A percentile compares a stretch with the other conserved stretches of the same genome.
phyloP scores from a whole-genome alignment of 2,888 invertebrate species.

The Hyppa rectilinea region DNA sequence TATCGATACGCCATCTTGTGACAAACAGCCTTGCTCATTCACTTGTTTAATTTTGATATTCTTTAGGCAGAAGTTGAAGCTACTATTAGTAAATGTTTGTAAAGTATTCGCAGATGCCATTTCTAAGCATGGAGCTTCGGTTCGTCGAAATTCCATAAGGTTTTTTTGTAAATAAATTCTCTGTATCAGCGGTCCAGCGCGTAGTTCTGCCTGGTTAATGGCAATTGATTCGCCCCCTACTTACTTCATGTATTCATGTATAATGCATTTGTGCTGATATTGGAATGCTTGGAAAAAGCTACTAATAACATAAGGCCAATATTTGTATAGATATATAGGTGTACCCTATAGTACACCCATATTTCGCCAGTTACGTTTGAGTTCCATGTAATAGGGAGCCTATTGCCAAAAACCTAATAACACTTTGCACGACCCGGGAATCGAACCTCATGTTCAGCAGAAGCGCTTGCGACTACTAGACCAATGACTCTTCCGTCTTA shows the following conservation, averaged over 20 bases:
- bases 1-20: slow-evolving; percentile 38
- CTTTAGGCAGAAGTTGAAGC: background rate
- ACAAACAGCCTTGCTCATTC: slow-evolving; percentile 7
- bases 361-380: too few species aligned
- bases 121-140: background rate
- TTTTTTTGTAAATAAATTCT: too few species aligned
- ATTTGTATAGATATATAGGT: too few species aligned
- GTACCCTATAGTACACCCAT: too few species aligned
- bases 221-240: background rate
- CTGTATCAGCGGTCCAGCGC: too few species aligned
- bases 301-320: background rate
- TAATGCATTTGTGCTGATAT: background rate
- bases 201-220: background rate
- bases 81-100: background rate
- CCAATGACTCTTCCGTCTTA: too few species aligned
- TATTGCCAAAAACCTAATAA: too few species aligned
- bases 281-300: background rate
- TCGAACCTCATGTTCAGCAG: too few species aligned
- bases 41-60: background rate
- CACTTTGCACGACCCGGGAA: too few species aligned
- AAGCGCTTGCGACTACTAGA: too few species aligned
- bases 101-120: background rate
- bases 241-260: background rate
- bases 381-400: too few species aligned
- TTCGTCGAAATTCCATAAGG: background rate